Conservation (phyloP, 2,888 invertebrate species). For the Cryptus armator region DNA sequence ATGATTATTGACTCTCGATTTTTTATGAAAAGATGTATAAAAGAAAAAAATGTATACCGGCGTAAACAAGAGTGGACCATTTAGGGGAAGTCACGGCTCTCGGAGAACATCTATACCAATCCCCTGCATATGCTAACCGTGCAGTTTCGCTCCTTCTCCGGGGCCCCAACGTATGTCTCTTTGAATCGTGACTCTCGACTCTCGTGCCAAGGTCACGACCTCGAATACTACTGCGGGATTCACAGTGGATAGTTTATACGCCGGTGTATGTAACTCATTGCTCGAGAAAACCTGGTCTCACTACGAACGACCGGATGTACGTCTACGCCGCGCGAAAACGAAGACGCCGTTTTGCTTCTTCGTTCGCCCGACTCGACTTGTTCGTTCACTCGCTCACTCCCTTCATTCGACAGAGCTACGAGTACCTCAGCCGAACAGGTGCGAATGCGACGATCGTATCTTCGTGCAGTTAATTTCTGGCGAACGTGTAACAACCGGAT, state of each 20-base stretch:
- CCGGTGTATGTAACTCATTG: slow-evolving; percentile 46
- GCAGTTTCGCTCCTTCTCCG: not conserved
- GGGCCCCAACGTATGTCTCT: slow-evolving; percentile 21
- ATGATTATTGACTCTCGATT: not conserved
- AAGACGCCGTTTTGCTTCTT: slow-evolving; percentile 54
- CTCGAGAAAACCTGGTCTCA: slow-evolving; percentile 39
- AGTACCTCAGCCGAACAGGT: slow-evolving; percentile 72
- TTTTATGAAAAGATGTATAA: not conserved
- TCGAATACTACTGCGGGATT: slow-evolving; percentile 43
- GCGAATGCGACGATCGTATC: slow-evolving; percentile 72
- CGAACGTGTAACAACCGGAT: slow-evolving; percentile 71
- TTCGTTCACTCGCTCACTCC: slow-evolving; percentile 60
- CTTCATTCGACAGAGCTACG: slow-evolving; percentile 65
- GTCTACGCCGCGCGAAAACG: slow-evolving; percentile 57
- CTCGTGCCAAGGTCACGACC: slow-evolving; percentile 65
- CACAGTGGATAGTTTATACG: slow-evolving; percentile 1
- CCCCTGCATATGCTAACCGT: not conserved
- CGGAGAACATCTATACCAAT: slow-evolving; percentile 8
- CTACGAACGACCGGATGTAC: slow-evolving; percentile 59
- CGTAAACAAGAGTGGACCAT: slow-evolving; percentile 33
- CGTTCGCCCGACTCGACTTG: slow-evolving; percentile 51
- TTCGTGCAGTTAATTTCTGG: slow-evolving; percentile 77
- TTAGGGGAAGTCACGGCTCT: slow-evolving; percentile 48
- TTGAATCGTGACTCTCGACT: slow-evolving; percentile 60
- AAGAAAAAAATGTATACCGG: not conserved